These are phyloP conservation scores for Circaetus gallicus DNA, from an alignment of 2,113 vertebrate species.

Conservation along the genomic window DNA sequence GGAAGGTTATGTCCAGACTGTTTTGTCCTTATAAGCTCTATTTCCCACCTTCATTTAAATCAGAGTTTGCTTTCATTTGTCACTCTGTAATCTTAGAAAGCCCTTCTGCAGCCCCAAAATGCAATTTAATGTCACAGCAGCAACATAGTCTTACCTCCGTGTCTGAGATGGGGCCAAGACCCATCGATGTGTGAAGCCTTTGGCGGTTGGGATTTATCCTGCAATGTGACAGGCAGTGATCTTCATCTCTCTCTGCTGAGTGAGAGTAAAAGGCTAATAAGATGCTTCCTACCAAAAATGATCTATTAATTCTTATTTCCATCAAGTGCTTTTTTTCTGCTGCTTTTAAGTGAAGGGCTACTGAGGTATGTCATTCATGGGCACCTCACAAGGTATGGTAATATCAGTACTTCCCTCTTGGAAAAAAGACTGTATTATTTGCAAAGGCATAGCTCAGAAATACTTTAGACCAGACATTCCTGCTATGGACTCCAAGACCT, in stretches of 20 bases:
- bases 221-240: background rate
- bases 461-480: background rate
- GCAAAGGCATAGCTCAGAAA: background rate
- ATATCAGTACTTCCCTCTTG: background rate
- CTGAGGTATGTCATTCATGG: background rate
- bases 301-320: background rate
- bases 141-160: background rate
- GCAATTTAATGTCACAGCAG: background rate
- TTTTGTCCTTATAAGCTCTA: background rate
- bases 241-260: background rate
- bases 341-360: background rate
- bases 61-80: background rate
- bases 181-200: background rate
- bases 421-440: background rate
- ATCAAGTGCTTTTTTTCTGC: background rate
- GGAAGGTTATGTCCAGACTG: background rate
- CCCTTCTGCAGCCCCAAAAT: background rate
- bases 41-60: background rate
- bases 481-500: background rate
- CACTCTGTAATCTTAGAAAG: background rate
- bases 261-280: background rate
- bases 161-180: background rate
- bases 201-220: background rate
- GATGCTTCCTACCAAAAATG: background rate
- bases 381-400: background rate